Evolutionary conservation across 2,113 vertebrate genomes (phyloP), one percentile per base, ranked within the genome.

Genomic region (Delphinus delphis): DNA sequence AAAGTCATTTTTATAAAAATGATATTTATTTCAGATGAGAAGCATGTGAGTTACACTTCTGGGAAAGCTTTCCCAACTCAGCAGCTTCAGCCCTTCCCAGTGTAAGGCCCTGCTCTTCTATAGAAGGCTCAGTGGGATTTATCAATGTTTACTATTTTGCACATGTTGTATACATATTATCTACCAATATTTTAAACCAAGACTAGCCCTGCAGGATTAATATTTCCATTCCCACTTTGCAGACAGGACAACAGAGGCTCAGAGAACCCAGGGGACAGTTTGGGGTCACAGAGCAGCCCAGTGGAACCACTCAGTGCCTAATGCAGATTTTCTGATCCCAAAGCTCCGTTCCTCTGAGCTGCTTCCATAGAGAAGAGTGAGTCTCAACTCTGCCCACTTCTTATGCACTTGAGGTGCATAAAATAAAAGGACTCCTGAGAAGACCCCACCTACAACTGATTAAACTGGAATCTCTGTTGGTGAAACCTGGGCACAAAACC

Each of bases 11-110:
- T 65, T 58, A 62, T 3, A 18, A 12, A 91, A 68, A 55, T n/a
- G 9, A 60, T 8, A 23, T 6, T 89, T 33, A 11, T 73, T 53
- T 38, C 18, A 2, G 47, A 50, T 87, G 26, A 36, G 50, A 10
- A 23, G 67, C 15, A 36, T 1, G 0, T 33, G 25, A 79, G 41
- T 50, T 5, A 50, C 4, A 17, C n/a, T 50, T 23, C 11, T 31
- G 4, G 31, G 55, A 50, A 31, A 13, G 83, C 26, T 60, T 36
- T 63, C 67, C 92, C 6, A 67, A 2, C 3, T 20, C 53, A 25
- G 6, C 4, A 50, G 3, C 13, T 79, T 62, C 21, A 20, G 1
- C 9, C 0, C 12, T 84, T 74, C 36, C 0, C 25, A 8, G 5
- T 5, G 3, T 18, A 38, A 79, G 58, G 25, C 38, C 21, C 33